Conservation (phyloP, 1,140 invertebrate species). For the Daktulosphaira vitifoliae region DNA sequence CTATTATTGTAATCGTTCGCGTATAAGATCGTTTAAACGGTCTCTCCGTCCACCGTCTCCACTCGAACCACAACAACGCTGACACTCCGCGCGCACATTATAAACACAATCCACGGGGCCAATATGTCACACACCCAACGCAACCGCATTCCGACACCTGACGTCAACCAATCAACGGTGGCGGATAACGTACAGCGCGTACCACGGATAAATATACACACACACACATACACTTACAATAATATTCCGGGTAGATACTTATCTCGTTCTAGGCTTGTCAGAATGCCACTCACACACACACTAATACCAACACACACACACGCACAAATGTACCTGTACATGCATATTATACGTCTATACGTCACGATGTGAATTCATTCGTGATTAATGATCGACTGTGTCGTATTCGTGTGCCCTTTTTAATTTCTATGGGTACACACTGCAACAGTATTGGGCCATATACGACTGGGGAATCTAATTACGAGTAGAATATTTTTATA, state of each 20-base stretch:
- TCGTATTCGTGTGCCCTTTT: conserved; percentile 8
- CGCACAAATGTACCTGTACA: background rate
- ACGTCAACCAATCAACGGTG: conserved; percentile 27
- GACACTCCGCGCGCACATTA: too few species aligned
- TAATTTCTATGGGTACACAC: background rate
- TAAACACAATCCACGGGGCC: too few species aligned
- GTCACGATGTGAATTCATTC: background rate
- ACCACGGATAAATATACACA: background rate
- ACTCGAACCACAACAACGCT: too few species aligned
- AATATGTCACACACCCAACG: conserved; percentile 26
- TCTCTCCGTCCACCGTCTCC: too few species aligned
- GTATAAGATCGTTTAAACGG: too few species aligned
- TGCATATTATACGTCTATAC: conserved; percentile 1
- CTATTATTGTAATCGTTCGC: too few species aligned
- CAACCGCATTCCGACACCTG: conserved; percentile 32
- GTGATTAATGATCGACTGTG: conserved; percentile 26
- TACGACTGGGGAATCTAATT: background rate
- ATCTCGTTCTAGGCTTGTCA: conserved; percentile 30
- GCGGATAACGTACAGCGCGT: conserved; percentile 22
- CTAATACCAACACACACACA: too few species aligned
- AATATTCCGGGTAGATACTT: conserved; percentile 13
- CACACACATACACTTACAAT: too few species aligned
- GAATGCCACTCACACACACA: conserved; percentile 22
- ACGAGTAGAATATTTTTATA: background rate
- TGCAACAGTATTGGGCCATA: background rate